phyloP scores from a whole-genome alignment of 2,888 invertebrate species.

The Alloscopus bannaensis region DNA sequence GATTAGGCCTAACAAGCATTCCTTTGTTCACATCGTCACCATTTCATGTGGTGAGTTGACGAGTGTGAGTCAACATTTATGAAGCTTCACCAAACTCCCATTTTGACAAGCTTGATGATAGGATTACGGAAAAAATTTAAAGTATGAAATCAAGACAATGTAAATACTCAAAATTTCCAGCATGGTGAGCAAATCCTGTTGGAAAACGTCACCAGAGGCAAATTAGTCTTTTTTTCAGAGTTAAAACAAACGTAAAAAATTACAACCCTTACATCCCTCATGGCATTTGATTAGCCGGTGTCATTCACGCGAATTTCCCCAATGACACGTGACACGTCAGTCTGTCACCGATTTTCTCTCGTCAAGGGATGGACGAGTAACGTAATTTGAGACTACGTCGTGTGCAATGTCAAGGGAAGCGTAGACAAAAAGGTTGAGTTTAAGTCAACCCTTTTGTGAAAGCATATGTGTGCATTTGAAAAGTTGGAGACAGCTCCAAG shows the following conservation, averaged over 20 bases:
- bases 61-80: constrained; percentile 54
- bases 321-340: constrained; percentile 68
- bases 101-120: constrained; percentile 57
- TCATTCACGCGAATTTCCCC: constrained; percentile 66
- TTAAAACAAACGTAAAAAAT: too few relatives aligned
- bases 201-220: neutral
- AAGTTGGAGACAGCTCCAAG: neutral
- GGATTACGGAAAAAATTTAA: constrained; percentile 31
- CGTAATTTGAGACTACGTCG: constrained; percentile 35
- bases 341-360: constrained; percentile 46
- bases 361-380: constrained; percentile 11
- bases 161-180: too few relatives aligned
- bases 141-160: constrained; percentile 51
- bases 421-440: neutral
- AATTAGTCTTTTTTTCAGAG: constrained; percentile 14
- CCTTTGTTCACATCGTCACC: constrained; percentile 50
- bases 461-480: neutral
- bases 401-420: constrained; percentile 26
- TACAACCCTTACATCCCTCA: too few relatives aligned
- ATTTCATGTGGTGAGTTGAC: too few relatives aligned
- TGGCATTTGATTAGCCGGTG: constrained; percentile 70
- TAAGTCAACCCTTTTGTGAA: constrained; percentile 24
- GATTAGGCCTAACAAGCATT: constrained; percentile 66
- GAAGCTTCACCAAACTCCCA: too few relatives aligned
- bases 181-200: neutral